Evolutionary conservation across 2,888 invertebrate species (phyloP).

Genomic region (Spialia ferax): DNA sequence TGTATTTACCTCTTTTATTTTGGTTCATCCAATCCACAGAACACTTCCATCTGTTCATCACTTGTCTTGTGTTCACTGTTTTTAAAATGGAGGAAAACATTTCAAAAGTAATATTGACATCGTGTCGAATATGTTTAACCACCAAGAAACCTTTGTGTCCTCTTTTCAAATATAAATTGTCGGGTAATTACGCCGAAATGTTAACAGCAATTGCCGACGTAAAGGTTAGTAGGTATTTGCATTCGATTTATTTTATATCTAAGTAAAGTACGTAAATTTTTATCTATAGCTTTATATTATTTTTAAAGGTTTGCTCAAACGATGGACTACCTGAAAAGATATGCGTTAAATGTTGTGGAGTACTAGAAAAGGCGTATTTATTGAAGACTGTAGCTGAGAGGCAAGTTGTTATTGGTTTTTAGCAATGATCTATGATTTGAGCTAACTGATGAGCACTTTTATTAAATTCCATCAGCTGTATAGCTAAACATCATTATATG

Average conservation of each 20-base stretch:
- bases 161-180: conserved; percentile 77
- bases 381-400: conserved; percentile 82
- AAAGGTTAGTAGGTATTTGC: conserved; percentile 62
- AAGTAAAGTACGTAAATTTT: neutral
- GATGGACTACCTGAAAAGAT: conserved; percentile 83
- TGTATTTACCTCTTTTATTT: too few relatives aligned
- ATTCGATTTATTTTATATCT: neutral
- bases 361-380: conserved; percentile 78
- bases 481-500: too few relatives aligned
- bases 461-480: too few relatives aligned
- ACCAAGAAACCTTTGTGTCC: conserved; percentile 77
- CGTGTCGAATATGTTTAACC: conserved; percentile 79
- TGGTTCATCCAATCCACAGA: too few relatives aligned
- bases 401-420: too few relatives aligned
- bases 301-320: conserved; percentile 69
- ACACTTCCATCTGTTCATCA: conserved; percentile 22
- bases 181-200: conserved; percentile 85
- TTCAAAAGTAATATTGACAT: conserved; percentile 63
- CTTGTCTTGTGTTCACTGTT: conserved; percentile 26
- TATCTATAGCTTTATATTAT: neutral
- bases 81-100: conserved; percentile 36
- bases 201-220: conserved; percentile 81
- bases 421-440: too few relatives aligned
- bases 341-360: conserved; percentile 75
- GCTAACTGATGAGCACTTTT: too few relatives aligned